A percentile compares a stretch with the other conserved stretches of the same genome.
phyloP scores from a whole-genome alignment of 2,797 vertebrate genomes.

The Furcifer pardalis region DNA sequence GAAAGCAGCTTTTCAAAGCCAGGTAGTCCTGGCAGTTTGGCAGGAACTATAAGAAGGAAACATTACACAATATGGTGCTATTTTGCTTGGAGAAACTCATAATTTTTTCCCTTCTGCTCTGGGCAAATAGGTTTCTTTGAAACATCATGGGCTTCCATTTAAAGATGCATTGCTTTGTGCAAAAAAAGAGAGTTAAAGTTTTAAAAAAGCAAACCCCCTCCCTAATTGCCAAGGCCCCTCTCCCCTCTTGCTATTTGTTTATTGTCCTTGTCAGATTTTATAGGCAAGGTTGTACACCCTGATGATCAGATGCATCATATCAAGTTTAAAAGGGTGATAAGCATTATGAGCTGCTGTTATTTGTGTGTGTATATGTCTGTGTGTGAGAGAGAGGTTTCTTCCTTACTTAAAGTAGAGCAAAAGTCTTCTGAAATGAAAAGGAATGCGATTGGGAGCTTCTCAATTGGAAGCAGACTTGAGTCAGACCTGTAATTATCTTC shows the following conservation, averaged over 20 bases:
- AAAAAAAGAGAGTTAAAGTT: slow-evolving; percentile 47
- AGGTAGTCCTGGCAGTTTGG: background rate
- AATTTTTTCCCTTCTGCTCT: slow-evolving; percentile 26
- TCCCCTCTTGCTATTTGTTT: too few species aligned
- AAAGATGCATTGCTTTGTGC: slow-evolving; percentile 57
- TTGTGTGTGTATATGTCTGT: background rate
- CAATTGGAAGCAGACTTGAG: too few species aligned
- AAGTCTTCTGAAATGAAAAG: background rate
- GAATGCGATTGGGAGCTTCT: too few species aligned
- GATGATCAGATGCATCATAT: background rate
- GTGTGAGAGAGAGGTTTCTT: background rate
- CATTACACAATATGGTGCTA: slow-evolving; percentile 48
- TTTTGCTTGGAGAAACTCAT: slow-evolving; percentile 67
- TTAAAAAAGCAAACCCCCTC: too few species aligned
- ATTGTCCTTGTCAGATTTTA: too few species aligned
- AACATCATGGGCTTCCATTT: slow-evolving; percentile 51
- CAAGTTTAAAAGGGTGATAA: background rate
- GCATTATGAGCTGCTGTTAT: background rate
- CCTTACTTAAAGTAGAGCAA: background rate
- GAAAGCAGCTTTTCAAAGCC: slow-evolving; percentile 21
- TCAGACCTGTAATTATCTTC: too few species aligned
- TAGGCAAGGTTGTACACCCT: background rate
- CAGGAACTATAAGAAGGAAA: slow-evolving; percentile 24
- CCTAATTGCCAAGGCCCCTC: too few species aligned
- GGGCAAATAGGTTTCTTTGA: slow-evolving; percentile 56